A percentile compares a stretch with the other conserved stretches of the same genome.
phyloP scores from a whole-genome alignment of 92 coral and sea anemone genomes.

The Epizoanthus ramosus region DNA sequence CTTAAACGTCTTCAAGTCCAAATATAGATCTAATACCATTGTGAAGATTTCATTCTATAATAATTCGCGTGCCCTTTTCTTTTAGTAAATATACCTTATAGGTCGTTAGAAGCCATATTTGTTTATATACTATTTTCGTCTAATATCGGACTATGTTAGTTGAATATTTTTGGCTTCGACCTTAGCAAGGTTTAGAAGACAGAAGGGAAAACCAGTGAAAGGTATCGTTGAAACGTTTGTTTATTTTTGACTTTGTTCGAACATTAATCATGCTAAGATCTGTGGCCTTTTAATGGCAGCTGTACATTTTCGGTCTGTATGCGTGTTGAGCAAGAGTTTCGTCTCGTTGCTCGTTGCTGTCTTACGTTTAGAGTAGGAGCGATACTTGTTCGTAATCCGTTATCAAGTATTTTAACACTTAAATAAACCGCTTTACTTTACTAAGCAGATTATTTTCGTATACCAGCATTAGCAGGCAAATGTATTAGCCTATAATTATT shows the following conservation, averaged over 20 bases:
- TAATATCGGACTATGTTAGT: constrained; percentile 1
- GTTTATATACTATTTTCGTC: not conserved
- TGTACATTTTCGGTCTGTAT: not conserved
- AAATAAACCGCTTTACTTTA: not conserved
- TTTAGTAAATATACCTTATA: not conserved
- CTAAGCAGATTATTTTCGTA: too few relatives aligned
- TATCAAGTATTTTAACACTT: not conserved
- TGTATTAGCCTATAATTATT: too few relatives aligned
- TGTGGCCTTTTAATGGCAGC: too few relatives aligned
- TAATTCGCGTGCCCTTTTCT: not conserved
- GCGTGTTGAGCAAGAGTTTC: not conserved
- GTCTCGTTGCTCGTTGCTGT: not conserved
- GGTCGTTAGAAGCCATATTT: not conserved
- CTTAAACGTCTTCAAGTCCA: constrained; percentile 6
- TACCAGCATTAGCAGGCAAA: too few relatives aligned
- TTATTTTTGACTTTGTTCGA: not conserved
- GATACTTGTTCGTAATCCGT: not conserved
- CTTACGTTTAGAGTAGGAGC: not conserved
- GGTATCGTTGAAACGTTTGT: constrained; percentile 3
- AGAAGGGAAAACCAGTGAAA: not conserved
- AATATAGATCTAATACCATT: constrained; percentile 1
- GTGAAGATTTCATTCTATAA: not conserved
- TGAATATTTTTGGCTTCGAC: not conserved
- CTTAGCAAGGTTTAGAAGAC: not conserved
- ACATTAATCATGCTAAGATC: constrained; percentile 14